Conservation (phyloP, 2,797 vertebrate species). For the Rhodeus uyekii region DNA sequence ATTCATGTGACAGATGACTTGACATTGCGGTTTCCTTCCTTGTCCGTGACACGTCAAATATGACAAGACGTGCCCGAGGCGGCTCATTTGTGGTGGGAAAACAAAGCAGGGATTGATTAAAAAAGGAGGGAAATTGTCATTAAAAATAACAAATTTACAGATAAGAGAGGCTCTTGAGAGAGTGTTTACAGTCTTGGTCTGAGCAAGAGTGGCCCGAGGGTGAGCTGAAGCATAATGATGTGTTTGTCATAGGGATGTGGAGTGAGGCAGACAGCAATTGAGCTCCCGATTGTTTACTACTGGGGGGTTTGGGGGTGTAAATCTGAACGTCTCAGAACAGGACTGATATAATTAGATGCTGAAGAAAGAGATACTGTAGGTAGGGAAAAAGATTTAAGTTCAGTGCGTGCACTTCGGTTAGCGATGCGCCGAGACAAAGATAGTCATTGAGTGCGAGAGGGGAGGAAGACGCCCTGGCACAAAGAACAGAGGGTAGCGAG, state of each 20-base stretch:
- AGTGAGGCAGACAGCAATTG: slow-evolving; percentile 44
- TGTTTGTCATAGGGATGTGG: slow-evolving; percentile 37
- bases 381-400: slow-evolving; percentile 33
- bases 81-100: slow-evolving; percentile 33
- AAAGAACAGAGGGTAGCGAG: slow-evolving; percentile 37
- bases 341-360: slow-evolving; percentile 38
- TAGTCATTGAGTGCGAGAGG: slow-evolving; percentile 33
- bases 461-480: slow-evolving; percentile 44
- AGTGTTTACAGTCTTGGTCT: slow-evolving; percentile 41
- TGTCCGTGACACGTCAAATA: slow-evolving; percentile 37
- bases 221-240: slow-evolving; percentile 33
- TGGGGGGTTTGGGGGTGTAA: neutral
- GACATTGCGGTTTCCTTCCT: slow-evolving; percentile 29
- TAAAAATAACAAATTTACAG: slow-evolving; percentile 26
- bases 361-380: slow-evolving; percentile 45
- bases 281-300: slow-evolving; percentile 40
- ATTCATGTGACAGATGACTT: slow-evolving; percentile 22
- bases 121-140: slow-evolving; percentile 36
- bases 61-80: slow-evolving; percentile 47
- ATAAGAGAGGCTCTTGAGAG: slow-evolving; percentile 11
- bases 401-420: neutral
- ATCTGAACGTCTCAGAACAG: slow-evolving; percentile 6
- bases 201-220: slow-evolving; percentile 17
- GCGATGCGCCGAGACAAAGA: slow-evolving; percentile 27
- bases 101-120: slow-evolving; percentile 39